Evolutionary conservation across 2,797 vertebrate genomes (phyloP), one percentile per base, ranked within the genome.

Genomic region (Phrynocephalus guinanensis): DNA sequence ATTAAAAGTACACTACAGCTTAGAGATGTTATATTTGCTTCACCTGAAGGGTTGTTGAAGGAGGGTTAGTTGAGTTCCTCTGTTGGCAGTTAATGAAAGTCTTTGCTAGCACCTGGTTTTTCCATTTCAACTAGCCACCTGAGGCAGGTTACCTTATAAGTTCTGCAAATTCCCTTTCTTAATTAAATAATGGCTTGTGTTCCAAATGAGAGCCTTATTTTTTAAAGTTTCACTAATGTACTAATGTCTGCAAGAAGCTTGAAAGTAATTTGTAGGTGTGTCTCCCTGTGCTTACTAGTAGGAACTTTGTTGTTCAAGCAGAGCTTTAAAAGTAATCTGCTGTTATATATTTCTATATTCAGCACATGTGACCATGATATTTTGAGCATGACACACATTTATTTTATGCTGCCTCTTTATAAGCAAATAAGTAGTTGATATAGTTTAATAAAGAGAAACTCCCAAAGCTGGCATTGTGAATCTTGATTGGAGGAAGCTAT

Each of bases 251-350:
- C 3, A 26, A 48, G 70, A 33, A 48, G 48, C 33, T 6, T 56
- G 48, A 71, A 44, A 56, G 81, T 70, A 68, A 63, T 82, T 85
- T 67, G 83, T 88, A 70, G 79, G 83, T 76, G 87, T 88, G 83
- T 56, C 85, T 79, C 56, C 15, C 9, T 48, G 26, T 83, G 18
- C 33, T 44, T 48, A 24, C 24, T 77, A 20, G 63, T 71, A 20
- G 63, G 13, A 84, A 80, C 24, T 10, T 67, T 28, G 56, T 16
- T 48, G 26, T 84, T 66, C 50, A 70, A 81, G 63, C 26, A 75
- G 76, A 60, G 2, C 9, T 30, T 26, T 70, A 81, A 78, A 18
- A 76, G 8, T 81, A 10, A n/a, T 75, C 63, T 16, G 3, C 7
- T 20, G 38, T 44, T 44, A 44, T 44, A 44, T 44, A n/a, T n/a